phyloP scores from a whole-genome alignment of 2,888 invertebrate genomes.

The Neoascia interrupta region DNA sequence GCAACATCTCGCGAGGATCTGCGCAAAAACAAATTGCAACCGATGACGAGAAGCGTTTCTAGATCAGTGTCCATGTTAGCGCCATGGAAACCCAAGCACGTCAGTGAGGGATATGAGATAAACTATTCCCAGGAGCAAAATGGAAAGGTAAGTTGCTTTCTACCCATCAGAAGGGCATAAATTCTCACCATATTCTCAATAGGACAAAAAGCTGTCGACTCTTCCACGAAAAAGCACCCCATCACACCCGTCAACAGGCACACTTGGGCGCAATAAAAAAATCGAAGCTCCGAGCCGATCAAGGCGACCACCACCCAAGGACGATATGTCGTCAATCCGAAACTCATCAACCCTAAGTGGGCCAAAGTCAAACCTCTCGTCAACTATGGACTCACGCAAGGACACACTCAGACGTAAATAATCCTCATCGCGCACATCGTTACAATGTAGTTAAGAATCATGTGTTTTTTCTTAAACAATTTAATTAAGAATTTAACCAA shows the following conservation, averaged over 20 bases:
- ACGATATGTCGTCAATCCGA: conserved; percentile 75
- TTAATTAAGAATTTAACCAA: conserved; percentile 53
- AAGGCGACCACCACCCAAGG: conserved; percentile 74
- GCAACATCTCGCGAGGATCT: conserved; percentile 88
- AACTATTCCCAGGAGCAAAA: conserved; percentile 85
- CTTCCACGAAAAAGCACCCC: conserved; percentile 74
- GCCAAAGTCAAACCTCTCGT: conserved; percentile 76
- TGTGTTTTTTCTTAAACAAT: conserved; percentile 3
- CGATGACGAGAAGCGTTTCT: conserved; percentile 86
- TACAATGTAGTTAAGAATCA: background rate
- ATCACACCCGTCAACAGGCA: conserved; percentile 72
- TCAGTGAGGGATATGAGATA: conserved; percentile 87
- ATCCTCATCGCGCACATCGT: background rate
- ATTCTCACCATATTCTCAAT: background rate
- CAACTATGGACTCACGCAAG: conserved; percentile 69
- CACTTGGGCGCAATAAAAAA: conserved; percentile 75
- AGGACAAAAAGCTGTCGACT: conserved; percentile 74
- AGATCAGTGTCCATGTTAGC: conserved; percentile 91
- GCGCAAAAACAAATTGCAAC: conserved; percentile 78
- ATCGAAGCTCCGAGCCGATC: conserved; percentile 71
- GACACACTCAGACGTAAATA: conserved; percentile 58
- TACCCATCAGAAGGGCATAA: background rate
- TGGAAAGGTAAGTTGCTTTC: conserved; percentile 73
- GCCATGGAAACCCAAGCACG: conserved; percentile 90
- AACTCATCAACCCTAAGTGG: conserved; percentile 75